A percentile compares a stretch with the other conserved stretches of the same genome.
Conservation (phyloP, 2,888 invertebrate genomes). For the Caenorhabditis uteleia region DNA sequence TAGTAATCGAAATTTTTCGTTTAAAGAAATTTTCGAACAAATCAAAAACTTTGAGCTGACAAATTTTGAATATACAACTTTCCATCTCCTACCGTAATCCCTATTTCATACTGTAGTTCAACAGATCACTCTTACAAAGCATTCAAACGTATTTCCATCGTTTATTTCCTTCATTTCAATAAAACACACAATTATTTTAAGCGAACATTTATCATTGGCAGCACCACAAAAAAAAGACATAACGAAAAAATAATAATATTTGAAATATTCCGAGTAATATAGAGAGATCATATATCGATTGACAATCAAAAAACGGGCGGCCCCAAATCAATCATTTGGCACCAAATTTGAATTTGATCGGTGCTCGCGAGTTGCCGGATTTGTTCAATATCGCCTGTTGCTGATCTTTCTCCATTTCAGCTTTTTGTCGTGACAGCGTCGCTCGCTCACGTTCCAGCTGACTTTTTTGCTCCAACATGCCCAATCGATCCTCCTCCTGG, state of each 20-base stretch:
- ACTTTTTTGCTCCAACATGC: constrained; percentile 63
- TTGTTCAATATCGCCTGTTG: constrained; percentile 66
- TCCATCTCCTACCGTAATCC: too few relatives aligned
- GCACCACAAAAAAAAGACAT: constrained; percentile 1
- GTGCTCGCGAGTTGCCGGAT: constrained; percentile 58
- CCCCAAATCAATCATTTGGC: constrained; percentile 12
- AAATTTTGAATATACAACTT: too few relatives aligned
- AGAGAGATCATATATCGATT: background rate
- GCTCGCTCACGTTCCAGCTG: constrained; percentile 62
- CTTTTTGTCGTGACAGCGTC: constrained; percentile 53
- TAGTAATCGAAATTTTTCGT: too few relatives aligned
- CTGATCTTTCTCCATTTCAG: constrained; percentile 55
- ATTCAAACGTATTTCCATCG: too few relatives aligned
- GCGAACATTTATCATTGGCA: background rate
- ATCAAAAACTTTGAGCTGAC: too few relatives aligned
- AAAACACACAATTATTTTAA: background rate
- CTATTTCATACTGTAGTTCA: too few relatives aligned
- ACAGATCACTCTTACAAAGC: too few relatives aligned
- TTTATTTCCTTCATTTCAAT: too few relatives aligned
- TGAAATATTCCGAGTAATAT: too few relatives aligned
- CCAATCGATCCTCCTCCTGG: constrained; percentile 66
- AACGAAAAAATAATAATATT: constrained; percentile 1
- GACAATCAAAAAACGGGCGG: background rate
- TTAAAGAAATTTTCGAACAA: too few relatives aligned
- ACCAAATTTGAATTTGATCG: constrained; percentile 61